Percentiles rank a stretch among this genome's conserved stretches.
These are phyloP conservation scores for Pseudotriccus pelzelni DNA, from an alignment of 2,797 vertebrate species.

Conservation along the genomic window DNA sequence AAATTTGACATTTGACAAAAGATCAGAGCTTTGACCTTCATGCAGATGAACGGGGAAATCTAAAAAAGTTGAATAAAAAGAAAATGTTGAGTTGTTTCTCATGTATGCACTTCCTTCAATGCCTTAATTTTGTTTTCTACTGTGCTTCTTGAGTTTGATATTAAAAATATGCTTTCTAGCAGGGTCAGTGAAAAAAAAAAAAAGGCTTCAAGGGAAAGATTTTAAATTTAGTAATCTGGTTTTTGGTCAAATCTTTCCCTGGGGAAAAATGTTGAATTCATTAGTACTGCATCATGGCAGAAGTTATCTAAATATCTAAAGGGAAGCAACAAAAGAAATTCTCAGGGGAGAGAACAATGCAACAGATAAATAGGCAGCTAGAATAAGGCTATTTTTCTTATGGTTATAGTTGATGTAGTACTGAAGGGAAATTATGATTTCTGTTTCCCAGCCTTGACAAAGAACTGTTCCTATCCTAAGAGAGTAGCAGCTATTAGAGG, in stretches of 20 bases:
- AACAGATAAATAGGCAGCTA: not conserved
- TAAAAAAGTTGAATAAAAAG: not conserved
- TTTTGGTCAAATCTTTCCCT: not conserved
- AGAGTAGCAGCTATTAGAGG: not conserved
- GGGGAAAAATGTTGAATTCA: not conserved
- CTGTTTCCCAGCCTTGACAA: not conserved
- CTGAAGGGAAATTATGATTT: not conserved
- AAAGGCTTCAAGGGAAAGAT: not conserved
- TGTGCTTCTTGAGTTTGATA: not conserved
- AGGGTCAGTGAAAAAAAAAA: not conserved
- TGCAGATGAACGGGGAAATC: not conserved
- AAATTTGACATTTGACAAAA: not conserved
- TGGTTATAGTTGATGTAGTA: rapidly evolving
- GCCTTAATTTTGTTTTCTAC: not conserved
- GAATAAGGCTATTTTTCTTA: not conserved
- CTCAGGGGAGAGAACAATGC: not conserved
- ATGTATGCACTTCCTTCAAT: not conserved
- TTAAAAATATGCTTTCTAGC: not conserved
- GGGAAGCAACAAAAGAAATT: not conserved
- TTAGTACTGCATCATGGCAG: not conserved
- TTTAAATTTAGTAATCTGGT: not conserved
- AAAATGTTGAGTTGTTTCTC: not conserved
- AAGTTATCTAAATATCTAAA: not conserved
- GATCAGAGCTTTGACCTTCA: not conserved
- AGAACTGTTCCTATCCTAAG: not conserved